These are phyloP conservation scores for Pteropus alecto DNA, from an alignment of 2,113 vertebrate genomes.

Conservation along the genomic window DNA sequence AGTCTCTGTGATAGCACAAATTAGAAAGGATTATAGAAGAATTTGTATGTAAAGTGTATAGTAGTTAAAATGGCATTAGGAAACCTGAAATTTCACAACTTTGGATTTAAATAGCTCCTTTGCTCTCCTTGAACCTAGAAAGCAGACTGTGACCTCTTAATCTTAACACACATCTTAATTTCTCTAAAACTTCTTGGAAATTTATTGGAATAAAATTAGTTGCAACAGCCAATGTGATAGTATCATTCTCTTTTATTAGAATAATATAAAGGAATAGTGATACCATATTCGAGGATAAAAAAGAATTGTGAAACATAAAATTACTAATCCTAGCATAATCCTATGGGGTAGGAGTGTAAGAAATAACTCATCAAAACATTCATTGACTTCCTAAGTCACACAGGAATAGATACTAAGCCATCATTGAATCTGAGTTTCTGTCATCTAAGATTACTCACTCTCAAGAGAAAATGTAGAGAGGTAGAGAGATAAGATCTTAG, in stretches of 20 bases:
- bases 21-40: not conserved
- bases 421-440: not conserved
- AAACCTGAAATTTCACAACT: constrained; percentile 34
- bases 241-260: not conserved
- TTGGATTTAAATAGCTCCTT: not conserved
- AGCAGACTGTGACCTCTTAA: not conserved
- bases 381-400: not conserved
- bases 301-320: not conserved
- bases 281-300: not conserved
- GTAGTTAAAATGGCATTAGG: not conserved
- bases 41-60: not conserved
- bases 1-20: not conserved
- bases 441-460: not conserved
- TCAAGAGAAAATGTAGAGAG: not conserved
- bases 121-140: not conserved
- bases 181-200: not conserved
- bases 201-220: not conserved
- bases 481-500: not conserved
- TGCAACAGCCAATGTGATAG: not conserved
- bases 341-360: not conserved
- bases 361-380: not conserved
- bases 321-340: not conserved
- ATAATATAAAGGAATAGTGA: not conserved
- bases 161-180: not conserved
- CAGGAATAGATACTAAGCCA: not conserved